Evolutionary conservation across 1,140 invertebrate species (phyloP), one percentile per base, ranked within the genome.

Genomic region (Trichonephila inaurata): DNA sequence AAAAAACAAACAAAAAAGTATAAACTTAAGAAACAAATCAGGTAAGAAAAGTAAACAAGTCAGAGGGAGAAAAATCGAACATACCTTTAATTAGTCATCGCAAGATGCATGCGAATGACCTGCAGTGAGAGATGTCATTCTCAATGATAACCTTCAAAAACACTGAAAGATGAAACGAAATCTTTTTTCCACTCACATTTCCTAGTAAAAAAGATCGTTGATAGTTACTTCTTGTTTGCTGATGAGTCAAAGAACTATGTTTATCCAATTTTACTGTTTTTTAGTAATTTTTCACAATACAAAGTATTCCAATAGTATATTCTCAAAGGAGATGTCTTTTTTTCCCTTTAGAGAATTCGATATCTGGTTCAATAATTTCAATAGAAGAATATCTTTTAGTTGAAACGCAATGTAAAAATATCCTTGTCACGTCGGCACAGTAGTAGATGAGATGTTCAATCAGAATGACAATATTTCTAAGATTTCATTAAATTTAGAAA

Each of bases 41-140:
- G 18, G 18, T 40, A 33, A 33, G 16, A 28, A 77, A 51, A 51
- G 7, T 51, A 51, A 51, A 51, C 51, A 51, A 51, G 7, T 1
- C 7, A 51, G 10, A 12, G 51, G 0, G 33, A 14, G 24, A 77
- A 40, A 77, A 77, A 40, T 1, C 33, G 12, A 18, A 6, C 72
- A 6, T 77, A 77, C 72, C 28, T 77, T 77, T 77, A 77, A 77
- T 77, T 33, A 33, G 28, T 77, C 72, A 77, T 77, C 72, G 72
- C 72, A 24, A 77, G 51, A 40, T 28, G 18, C 28, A 33, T 33
- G 72, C 72, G 72, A 77, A 77, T 77, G 72, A 77, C 72, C 72
- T 77, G 24, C 3, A 77, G 14, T 40, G 18, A 28, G 16, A 77
- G 33, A 12, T 77, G 72, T 77, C 72, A 77, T 33, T 18, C 24